Conservation (phyloP, 2,797 vertebrate species). For the Psittacula echo region DNA sequence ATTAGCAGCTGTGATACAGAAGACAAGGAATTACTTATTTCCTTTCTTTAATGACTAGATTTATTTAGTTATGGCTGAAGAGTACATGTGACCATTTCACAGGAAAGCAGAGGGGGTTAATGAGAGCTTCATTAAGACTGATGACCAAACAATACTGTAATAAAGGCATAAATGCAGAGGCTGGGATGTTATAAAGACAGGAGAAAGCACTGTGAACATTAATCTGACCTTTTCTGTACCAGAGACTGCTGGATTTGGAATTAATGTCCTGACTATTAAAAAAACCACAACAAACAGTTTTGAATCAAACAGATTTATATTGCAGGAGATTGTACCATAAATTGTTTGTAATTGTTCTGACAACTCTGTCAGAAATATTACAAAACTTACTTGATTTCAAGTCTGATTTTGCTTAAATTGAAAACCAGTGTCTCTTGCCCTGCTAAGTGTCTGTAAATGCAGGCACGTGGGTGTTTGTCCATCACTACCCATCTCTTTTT, state of each 20-base stretch:
- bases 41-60: constrained; percentile 34
- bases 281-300: neutral
- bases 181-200: neutral
- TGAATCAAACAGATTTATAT: neutral
- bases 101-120: constrained; percentile 45
- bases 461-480: neutral
- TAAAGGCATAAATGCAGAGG: constrained; percentile 31
- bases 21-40: constrained; percentile 44
- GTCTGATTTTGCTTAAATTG: neutral
- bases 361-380: neutral
- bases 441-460: neutral
- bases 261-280: neutral
- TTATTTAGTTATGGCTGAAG: neutral
- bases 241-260: neutral
- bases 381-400: neutral
- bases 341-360: neutral
- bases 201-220: neutral
- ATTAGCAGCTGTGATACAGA: constrained; percentile 5
- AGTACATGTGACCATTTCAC: neutral
- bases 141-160: constrained; percentile 34
- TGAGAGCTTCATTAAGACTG: constrained; percentile 49
- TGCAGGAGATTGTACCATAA: neutral
- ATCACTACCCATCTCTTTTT: neutral
- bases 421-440: neutral
- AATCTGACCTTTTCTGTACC: neutral